These are phyloP conservation scores for Sebastes steindachneri DNA, from an alignment of 2,797 vertebrate genomes.

Conservation along the genomic window DNA sequence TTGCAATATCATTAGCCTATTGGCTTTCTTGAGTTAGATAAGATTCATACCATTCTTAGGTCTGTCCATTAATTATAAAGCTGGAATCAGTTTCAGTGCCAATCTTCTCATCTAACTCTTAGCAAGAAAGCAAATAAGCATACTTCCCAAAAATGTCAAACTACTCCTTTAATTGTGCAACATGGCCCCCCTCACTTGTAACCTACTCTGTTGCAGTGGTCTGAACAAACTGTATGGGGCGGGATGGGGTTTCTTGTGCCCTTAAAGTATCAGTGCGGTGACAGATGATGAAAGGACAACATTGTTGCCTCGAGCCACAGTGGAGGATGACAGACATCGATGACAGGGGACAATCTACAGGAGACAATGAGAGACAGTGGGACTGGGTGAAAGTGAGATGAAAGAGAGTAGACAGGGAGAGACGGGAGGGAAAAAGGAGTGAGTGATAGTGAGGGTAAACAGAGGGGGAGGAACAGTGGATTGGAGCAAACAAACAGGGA, in stretches of 20 bases:
- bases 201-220: not conserved
- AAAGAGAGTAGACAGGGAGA: slow-evolving; percentile 29
- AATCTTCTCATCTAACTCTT: not conserved
- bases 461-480: slow-evolving; percentile 30
- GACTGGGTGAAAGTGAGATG: slow-evolving; percentile 10
- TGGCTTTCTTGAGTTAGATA: not conserved
- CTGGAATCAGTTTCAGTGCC: not conserved
- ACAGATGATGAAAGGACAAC: slow-evolving; percentile 46
- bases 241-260: not conserved
- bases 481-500: slow-evolving; percentile 49
- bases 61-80: not conserved
- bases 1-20: not conserved
- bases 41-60: not conserved
- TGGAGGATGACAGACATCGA: slow-evolving; percentile 38
- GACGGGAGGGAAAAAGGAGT: not conserved
- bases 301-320: slow-evolving; percentile 38
- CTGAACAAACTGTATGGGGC: not conserved
- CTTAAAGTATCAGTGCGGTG: slow-evolving; percentile 30
- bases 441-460: slow-evolving; percentile 21
- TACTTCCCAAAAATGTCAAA: not conserved
- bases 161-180: not conserved
- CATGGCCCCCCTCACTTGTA: not conserved
- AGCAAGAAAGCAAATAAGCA: not conserved
- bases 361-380: slow-evolving; percentile 18
- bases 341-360: slow-evolving; percentile 41